phyloP scores from a whole-genome alignment of 2,888 invertebrate genomes.

The Dynastes hyllus region DNA sequence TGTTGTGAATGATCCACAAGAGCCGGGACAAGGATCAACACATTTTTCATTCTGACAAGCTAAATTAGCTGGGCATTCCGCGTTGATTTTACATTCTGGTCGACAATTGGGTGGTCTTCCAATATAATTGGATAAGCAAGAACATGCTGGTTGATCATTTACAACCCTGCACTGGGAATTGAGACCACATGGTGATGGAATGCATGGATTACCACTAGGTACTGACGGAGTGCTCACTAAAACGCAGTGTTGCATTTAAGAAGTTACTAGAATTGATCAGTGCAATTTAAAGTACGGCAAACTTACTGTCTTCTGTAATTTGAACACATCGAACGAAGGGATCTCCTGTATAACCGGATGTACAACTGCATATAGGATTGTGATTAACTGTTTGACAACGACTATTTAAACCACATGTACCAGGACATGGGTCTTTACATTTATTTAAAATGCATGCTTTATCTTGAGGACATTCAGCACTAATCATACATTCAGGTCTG shows the following conservation, averaged over 20 bases:
- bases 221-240: constrained; percentile 61
- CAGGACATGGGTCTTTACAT: constrained; percentile 87
- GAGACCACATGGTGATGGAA: constrained; percentile 79
- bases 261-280: constrained; percentile 47
- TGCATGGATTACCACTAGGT: constrained; percentile 74
- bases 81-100: constrained; percentile 81
- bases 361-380: constrained; percentile 90
- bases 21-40: constrained; percentile 85
- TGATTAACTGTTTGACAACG: constrained; percentile 90
- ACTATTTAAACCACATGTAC: constrained; percentile 87
- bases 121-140: constrained; percentile 76
- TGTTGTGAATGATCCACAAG: constrained; percentile 83
- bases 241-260: constrained; percentile 58
- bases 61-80: constrained; percentile 83
- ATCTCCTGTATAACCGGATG: constrained; percentile 85
- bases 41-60: constrained; percentile 88
- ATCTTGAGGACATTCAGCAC: constrained; percentile 87
- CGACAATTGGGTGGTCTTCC: constrained; percentile 78
- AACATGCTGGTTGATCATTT: constrained; percentile 75
- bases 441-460: constrained; percentile 87
- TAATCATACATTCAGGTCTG: constrained; percentile 87
- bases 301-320: constrained; percentile 47
- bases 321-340: constrained; percentile 81
- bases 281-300: constrained; percentile 38
- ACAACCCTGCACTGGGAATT: constrained; percentile 77